These are phyloP conservation scores for Chironomus riparius DNA, from an alignment of 2,888 invertebrate species.

Conservation along the genomic window DNA sequence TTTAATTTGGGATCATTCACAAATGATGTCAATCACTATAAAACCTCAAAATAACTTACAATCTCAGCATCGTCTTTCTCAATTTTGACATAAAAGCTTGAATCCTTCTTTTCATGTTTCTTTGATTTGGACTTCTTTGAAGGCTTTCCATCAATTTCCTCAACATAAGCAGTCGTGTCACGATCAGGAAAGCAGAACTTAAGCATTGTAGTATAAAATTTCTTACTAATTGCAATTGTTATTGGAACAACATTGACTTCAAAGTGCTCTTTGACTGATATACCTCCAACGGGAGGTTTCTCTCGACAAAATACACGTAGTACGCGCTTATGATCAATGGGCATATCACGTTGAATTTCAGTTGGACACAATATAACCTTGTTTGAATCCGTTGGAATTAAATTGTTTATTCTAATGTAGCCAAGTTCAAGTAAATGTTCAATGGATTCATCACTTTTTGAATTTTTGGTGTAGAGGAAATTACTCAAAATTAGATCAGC, in stretches of 20 bases:
- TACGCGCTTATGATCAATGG: constrained; percentile 84
- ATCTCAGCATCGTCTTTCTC: constrained; percentile 90
- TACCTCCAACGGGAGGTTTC: constrained; percentile 95
- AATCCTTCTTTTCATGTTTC: constrained; percentile 59
- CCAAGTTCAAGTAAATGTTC: constrained; percentile 95
- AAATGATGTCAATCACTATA: constrained; percentile 38
- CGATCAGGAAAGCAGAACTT: constrained; percentile 96
- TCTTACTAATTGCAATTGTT: constrained; percentile 84
- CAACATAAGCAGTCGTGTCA: constrained; percentile 60
- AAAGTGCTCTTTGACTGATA: constrained; percentile 97
- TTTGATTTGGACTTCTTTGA: constrained; percentile 43
- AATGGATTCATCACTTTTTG: constrained; percentile 92
- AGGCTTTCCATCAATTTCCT: constrained; percentile 49
- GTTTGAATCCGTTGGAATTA: constrained; percentile 89
- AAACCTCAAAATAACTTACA: background rate
- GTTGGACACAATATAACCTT: constrained; percentile 77
- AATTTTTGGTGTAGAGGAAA: constrained; percentile 94
- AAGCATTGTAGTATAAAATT: constrained; percentile 94
- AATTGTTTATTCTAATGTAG: constrained; percentile 88
- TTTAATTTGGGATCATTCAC: background rate
- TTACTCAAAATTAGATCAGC: constrained; percentile 92
- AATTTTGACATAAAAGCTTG: constrained; percentile 82
- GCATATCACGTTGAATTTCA: constrained; percentile 73
- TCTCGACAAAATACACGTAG: constrained; percentile 92
- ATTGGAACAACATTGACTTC: constrained; percentile 96